phyloP scores from a whole-genome alignment of 2,797 vertebrate species.

The Cynodonichthys magdalenae region DNA sequence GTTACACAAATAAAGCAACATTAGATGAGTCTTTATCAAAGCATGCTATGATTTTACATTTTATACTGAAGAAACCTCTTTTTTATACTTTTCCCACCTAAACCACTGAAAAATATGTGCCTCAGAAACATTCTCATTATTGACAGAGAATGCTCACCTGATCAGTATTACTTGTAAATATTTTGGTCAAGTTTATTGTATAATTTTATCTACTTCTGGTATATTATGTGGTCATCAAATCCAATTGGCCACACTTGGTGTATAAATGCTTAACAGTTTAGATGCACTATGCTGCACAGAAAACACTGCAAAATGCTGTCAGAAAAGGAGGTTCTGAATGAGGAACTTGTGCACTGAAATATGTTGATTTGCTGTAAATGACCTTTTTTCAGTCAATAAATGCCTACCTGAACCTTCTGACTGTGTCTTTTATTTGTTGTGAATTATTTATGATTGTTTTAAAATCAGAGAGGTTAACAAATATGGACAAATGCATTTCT shows the following conservation, averaged over 20 bases:
- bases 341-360: conserved; percentile 20
- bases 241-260: conserved; percentile 46
- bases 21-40: conserved; percentile 30
- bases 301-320: conserved; percentile 26
- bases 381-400: conserved; percentile 74
- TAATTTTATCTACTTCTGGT: conserved; percentile 53
- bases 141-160: conserved; percentile 61
- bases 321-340: conserved; percentile 33
- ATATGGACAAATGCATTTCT: conserved; percentile 23
- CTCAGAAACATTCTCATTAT: conserved; percentile 64
- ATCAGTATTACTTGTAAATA: conserved; percentile 56
- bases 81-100: conserved; percentile 39
- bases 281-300: conserved; percentile 40
- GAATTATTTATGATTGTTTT: conserved; percentile 2
- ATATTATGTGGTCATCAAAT: conserved; percentile 65
- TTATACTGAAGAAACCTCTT: conserved; percentile 29
- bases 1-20: conserved; percentile 16
- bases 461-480: no score
- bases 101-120: conserved; percentile 66
- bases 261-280: conserved; percentile 46
- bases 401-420: conserved; percentile 43
- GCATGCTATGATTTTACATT: conserved; percentile 31
- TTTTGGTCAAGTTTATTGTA: conserved; percentile 62
- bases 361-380: conserved; percentile 47
- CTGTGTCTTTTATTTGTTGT: conserved; percentile 21